A percentile compares a stretch with the other conserved stretches of the same genome.
These are phyloP conservation scores for honey bee (Apis mellifera) DNA, from an alignment of 1,140 invertebrate species.

Conservation along the genomic window DNA sequence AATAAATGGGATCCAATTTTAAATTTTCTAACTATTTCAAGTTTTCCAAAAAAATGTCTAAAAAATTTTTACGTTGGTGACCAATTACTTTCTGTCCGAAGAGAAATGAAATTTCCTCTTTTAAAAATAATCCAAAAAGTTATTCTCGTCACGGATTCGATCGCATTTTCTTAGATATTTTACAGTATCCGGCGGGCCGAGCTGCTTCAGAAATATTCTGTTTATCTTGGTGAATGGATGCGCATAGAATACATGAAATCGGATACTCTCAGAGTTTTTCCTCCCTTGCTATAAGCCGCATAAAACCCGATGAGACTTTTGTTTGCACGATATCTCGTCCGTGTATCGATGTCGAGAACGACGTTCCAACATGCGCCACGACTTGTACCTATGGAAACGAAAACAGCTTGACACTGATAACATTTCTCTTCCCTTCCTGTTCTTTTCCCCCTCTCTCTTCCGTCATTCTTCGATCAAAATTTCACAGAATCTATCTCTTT, in stretches of 20 bases:
- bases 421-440: neutral
- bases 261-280: slow-evolving; percentile 55
- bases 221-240: slow-evolving; percentile 13
- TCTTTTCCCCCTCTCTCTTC: too few relatives aligned
- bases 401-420: neutral
- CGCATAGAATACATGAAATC: slow-evolving; percentile 25
- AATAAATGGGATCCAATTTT: too few relatives aligned
- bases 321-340: slow-evolving; percentile 51
- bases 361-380: slow-evolving; percentile 12
- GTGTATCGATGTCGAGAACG: slow-evolving; percentile 33
- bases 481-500: neutral
- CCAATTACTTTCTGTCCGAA: neutral
- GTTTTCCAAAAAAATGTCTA: neutral
- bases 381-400: neutral
- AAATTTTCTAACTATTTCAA: too few relatives aligned
- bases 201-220: slow-evolving; percentile 6
- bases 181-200: neutral
- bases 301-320: slow-evolving; percentile 60
- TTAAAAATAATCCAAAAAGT: neutral
- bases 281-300: slow-evolving; percentile 39
- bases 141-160: neutral
- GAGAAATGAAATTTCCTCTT: neutral
- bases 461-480: slow-evolving; percentile 19
- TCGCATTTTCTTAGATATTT: slow-evolving; percentile 4
- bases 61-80: neutral